Base-by-base conservation (phyloP, 2,888 invertebrate genomes). In the Ophion ventricosus region DNA sequence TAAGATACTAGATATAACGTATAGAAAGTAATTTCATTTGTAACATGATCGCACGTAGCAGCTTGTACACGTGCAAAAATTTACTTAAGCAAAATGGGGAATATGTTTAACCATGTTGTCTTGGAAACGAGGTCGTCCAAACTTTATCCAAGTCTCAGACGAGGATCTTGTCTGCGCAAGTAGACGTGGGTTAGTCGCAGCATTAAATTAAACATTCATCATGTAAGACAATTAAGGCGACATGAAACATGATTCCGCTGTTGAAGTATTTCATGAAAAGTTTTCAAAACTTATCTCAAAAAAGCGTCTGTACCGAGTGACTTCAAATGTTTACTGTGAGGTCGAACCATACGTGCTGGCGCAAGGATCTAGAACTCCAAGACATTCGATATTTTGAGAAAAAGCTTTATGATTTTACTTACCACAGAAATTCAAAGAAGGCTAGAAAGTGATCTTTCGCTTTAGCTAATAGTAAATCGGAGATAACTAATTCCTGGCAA, bases 181-280 rank as follows among this genome's bases (percentile, higher is more conserved):
- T 59, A 10, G 23, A 35, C 35, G 3, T 25, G 35, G n/a, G 25
- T 25, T 49, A 35, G 29, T 25, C 20, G 56, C 63, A 40, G 35
- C 25, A 54, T n/a, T 57, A 20, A 20, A 10, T 43, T 67, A 35
- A 35, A 57, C 70, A 35, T 70, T 29, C 63, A 35, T 17, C 54
- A 70, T 57, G 78, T 40, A 49, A 61, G 17, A 56, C 73, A 73
- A 80, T 80, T 73, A 49, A 49, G 49, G 17, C 49, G 49, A 49
- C 49, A 35, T 35, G 35, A 35, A 5, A 49, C 2, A 49, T 17
- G 49, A 49, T 49, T 17, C 49, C 49, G 17, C 14, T 11, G 49
- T 17, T 17, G 4, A 14, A 49, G 49, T 49, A 49, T 17, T 4
- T 49, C 49, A 49, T 14, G 49, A 49, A 49, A 49, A 49, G 14